Conservation (phyloP, 1,140 invertebrate species). For the Aphaenogaster ashmeadi region DNA sequence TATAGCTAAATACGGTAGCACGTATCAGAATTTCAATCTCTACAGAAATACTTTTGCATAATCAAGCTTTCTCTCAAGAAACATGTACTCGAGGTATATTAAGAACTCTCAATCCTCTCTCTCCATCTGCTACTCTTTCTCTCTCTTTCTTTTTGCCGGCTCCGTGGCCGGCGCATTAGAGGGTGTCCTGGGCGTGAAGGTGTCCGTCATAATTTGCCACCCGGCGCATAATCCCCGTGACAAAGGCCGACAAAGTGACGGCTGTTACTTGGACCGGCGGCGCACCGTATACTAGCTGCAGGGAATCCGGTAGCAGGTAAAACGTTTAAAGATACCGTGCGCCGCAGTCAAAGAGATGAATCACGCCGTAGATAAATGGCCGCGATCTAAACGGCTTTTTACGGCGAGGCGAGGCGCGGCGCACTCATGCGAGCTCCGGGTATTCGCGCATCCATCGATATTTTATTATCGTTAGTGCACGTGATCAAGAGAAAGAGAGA, state of each 20-base stretch:
- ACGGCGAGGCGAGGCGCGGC: background rate
- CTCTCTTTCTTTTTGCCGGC: slow-evolving; percentile 31
- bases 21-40: slow-evolving; percentile 52
- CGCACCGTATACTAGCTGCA: slow-evolving; percentile 77
- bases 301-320: slow-evolving; percentile 82
- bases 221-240: slow-evolving; percentile 83
- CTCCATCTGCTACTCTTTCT: slow-evolving; percentile 32
- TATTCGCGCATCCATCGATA: slow-evolving; percentile 41
- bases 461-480: slow-evolving; percentile 36
- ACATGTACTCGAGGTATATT: slow-evolving; percentile 47
- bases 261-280: slow-evolving; percentile 79
- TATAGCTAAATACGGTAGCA: background rate
- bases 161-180: slow-evolving; percentile 66
- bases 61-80: slow-evolving; percentile 52
- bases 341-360: slow-evolving; percentile 66
- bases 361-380: slow-evolving; percentile 68
- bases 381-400: slow-evolving; percentile 61
- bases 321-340: slow-evolving; percentile 74
- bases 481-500: slow-evolving; percentile 24
- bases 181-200: slow-evolving; percentile 79
- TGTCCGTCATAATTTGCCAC: slow-evolving; percentile 84
- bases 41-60: slow-evolving; percentile 52
- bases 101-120: slow-evolving; percentile 26
- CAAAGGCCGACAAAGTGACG: slow-evolving; percentile 83
- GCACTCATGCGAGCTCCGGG: slow-evolving; percentile 20